Conservation (phyloP, 2,888 invertebrate genomes). For the Xestia xanthographa region DNA sequence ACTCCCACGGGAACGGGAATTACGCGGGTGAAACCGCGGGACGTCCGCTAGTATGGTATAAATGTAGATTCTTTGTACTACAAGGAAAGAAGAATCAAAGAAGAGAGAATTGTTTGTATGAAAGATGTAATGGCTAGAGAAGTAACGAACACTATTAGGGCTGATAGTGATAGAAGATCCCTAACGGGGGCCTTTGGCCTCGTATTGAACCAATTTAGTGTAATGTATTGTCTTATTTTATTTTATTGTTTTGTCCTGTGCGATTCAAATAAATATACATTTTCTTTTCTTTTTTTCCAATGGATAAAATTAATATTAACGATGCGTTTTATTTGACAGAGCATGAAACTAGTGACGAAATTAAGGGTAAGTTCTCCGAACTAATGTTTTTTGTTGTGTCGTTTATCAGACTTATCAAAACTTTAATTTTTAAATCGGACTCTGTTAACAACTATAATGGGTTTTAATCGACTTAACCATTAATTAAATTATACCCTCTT, state of each 20-base stretch:
- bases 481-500: too few relatives aligned
- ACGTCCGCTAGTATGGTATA: background rate
- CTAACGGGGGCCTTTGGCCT: background rate
- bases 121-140: background rate
- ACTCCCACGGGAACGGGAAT: too few relatives aligned
- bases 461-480: too few relatives aligned
- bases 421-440: background rate
- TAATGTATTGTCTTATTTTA: background rate
- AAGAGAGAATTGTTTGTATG: background rate
- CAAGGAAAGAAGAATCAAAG: background rate
- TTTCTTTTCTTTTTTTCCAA: background rate
- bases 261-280: background rate
- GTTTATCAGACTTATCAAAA: background rate
- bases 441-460: background rate
- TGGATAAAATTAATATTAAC: background rate
- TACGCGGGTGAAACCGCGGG: too few relatives aligned
- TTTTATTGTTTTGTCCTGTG: background rate
- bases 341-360: slow-evolving; percentile 17
- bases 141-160: background rate
- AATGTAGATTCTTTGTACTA: background rate
- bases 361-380: slow-evolving; percentile 7
- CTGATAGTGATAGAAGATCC: background rate
- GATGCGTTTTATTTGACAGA: slow-evolving; percentile 20
- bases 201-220: background rate
- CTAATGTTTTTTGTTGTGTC: background rate